These are phyloP conservation scores for Drosophila murphyi DNA, from an alignment of 1,140 invertebrate species.

Conservation along the genomic window DNA sequence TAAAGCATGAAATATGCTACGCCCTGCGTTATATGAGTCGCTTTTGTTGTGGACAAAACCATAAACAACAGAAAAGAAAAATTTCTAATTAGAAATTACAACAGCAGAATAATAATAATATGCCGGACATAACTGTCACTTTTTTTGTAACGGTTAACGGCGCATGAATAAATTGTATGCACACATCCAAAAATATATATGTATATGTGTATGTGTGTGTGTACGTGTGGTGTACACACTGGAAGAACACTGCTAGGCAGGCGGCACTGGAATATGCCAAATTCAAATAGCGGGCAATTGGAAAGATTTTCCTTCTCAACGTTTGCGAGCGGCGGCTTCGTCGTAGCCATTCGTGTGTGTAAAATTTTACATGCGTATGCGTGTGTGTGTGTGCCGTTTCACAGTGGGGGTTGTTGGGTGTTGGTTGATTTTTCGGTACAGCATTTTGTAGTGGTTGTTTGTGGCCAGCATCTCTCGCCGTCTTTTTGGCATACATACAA, in stretches of 20 bases:
- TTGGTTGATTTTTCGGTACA: slow-evolving; percentile 72
- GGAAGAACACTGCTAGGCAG: slow-evolving; percentile 29
- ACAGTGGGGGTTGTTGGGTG: slow-evolving; percentile 67
- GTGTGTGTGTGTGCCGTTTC: slow-evolving; percentile 36
- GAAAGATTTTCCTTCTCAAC: slow-evolving; percentile 55
- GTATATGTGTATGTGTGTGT: slow-evolving; percentile 33
- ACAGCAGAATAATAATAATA: slow-evolving; percentile 39
- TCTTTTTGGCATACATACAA: slow-evolving; percentile 65
- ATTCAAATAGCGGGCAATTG: slow-evolving; percentile 78
- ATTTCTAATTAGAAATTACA: slow-evolving; percentile 80
- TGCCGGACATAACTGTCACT: slow-evolving; percentile 76
- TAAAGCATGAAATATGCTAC: slow-evolving; percentile 75
- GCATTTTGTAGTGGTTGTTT: slow-evolving; percentile 70
- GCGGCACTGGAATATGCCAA: slow-evolving; percentile 73
- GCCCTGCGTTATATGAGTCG: slow-evolving; percentile 27
- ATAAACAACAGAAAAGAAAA: not conserved
- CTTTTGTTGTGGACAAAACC: slow-evolving; percentile 64
- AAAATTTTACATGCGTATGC: slow-evolving; percentile 33
- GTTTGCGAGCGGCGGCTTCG: slow-evolving; percentile 24
- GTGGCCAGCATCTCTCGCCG: slow-evolving; percentile 55
- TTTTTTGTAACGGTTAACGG: slow-evolving; percentile 58
- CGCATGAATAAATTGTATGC: slow-evolving; percentile 22
- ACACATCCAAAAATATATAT: slow-evolving; percentile 8
- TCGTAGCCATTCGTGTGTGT: slow-evolving; percentile 18
- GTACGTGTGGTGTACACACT: slow-evolving; percentile 57